Evolutionary conservation across 2,888 invertebrate genomes (phyloP).

Genomic region (Dicycla oo): DNA sequence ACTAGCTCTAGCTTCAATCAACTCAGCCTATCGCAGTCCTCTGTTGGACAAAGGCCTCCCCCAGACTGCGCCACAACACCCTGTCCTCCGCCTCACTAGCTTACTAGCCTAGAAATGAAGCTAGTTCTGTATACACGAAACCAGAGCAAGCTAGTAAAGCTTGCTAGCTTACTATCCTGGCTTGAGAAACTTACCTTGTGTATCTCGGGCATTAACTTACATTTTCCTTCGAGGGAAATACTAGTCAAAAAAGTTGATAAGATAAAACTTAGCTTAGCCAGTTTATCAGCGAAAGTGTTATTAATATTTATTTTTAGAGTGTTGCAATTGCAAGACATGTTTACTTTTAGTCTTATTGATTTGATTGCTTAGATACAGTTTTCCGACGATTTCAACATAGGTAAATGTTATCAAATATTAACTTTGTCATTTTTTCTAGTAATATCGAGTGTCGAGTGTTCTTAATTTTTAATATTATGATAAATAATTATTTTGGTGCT

Average conservation of each 20-base stretch:
- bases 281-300: conserved; percentile 58
- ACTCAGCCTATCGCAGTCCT: too few relatives aligned
- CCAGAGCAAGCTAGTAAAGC: too few relatives aligned
- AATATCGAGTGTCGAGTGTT: background rate
- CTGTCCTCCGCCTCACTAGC: too few relatives aligned
- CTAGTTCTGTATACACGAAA: too few relatives aligned
- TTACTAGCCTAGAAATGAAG: too few relatives aligned
- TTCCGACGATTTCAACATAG: conserved; percentile 28
- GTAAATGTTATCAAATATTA: conserved; percentile 6
- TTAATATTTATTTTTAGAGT: conserved; percentile 42
- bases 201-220: too few relatives aligned
- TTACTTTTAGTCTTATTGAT: conserved; percentile 17
- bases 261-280: conserved; percentile 32
- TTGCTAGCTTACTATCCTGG: too few relatives aligned
- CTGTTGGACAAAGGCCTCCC: too few relatives aligned
- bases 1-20: too few relatives aligned
- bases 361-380: conserved; percentile 1
- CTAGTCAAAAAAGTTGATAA: conserved; percentile 49
- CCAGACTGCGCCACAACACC: too few relatives aligned
- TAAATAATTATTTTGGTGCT: background rate
- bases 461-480: background rate
- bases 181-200: too few relatives aligned
- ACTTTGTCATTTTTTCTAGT: background rate
- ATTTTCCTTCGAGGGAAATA: conserved; percentile 40
- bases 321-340: conserved; percentile 44